These are phyloP conservation scores for Electrona antarctica DNA, from an alignment of 2,113 vertebrate genomes.

Conservation along the genomic window DNA sequence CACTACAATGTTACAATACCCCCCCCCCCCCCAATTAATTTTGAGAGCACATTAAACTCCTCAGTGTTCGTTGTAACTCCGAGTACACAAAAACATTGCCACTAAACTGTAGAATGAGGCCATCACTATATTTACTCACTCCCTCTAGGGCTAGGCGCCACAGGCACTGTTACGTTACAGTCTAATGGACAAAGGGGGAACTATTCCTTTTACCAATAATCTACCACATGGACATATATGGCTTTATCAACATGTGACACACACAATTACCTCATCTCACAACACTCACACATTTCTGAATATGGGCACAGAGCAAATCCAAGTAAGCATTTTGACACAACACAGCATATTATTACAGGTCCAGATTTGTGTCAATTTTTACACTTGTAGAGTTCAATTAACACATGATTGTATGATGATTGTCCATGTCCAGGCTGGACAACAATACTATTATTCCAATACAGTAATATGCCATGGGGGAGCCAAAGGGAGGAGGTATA, in stretches of 20 bases:
- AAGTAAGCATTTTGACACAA: background rate
- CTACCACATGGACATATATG: background rate
- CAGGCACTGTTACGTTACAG: background rate
- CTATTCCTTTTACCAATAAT: background rate
- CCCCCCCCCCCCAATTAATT: background rate
- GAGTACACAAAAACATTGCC: background rate
- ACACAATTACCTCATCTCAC: background rate
- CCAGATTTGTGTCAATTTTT: background rate
- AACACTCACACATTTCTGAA: background rate
- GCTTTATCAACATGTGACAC: too few species aligned
- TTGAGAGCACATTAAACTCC: background rate
- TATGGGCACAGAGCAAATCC: background rate
- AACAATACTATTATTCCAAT: constrained; percentile 25
- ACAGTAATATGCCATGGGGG: background rate
- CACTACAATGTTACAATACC: constrained; percentile 8
- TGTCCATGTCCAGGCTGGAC: constrained; percentile 12
- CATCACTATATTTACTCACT: background rate
- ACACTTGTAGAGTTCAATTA: too few species aligned
- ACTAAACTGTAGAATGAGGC: constrained; percentile 3
- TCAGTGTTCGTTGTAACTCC: too few species aligned
- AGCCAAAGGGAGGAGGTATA: background rate
- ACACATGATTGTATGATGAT: background rate
- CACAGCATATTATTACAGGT: background rate
- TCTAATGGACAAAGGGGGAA: background rate
- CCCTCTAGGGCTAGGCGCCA: background rate